Evolutionary conservation across 2,888 invertebrate species (phyloP).

Genomic region (Kuschelorhynchus macadamiae): DNA sequence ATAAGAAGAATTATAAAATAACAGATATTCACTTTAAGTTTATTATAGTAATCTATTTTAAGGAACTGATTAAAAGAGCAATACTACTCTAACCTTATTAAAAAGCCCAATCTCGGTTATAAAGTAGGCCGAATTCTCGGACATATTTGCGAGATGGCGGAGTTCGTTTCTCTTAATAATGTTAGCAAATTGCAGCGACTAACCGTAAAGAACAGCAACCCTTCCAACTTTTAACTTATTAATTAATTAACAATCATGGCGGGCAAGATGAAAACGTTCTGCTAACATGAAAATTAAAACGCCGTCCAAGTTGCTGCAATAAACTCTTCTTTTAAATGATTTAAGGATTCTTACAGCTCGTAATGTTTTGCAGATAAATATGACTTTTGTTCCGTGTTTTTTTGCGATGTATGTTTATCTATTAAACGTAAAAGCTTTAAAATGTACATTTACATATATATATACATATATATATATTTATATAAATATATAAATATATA

Average conservation of each 20-base stretch:
- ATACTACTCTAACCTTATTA: conserved; percentile 12
- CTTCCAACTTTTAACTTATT: conserved; percentile 68
- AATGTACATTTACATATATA: too few relatives aligned
- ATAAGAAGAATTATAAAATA: too few relatives aligned
- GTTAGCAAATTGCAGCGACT: conserved; percentile 67
- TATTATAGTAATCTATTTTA: too few relatives aligned
- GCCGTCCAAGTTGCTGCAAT: conserved; percentile 63
- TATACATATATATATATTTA: too few relatives aligned
- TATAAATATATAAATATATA: too few relatives aligned
- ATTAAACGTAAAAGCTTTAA: too few relatives aligned
- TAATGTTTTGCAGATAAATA: too few relatives aligned
- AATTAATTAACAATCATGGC: conserved; percentile 70
- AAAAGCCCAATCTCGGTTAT: conserved; percentile 47
- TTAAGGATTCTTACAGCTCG: conserved; percentile 35
- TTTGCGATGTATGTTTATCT: too few relatives aligned
- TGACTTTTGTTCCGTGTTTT: too few relatives aligned
- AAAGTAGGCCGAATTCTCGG: conserved; percentile 66
- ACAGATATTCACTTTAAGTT: too few relatives aligned
- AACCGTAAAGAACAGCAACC: conserved; percentile 68
- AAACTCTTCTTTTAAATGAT: conserved; percentile 57
- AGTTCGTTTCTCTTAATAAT: conserved; percentile 67
- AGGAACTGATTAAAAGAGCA: not conserved
- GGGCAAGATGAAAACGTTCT: conserved; percentile 64
- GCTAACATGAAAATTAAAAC: conserved; percentile 67
- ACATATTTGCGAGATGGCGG: conserved; percentile 66